phyloP scores from a whole-genome alignment of 2,888 invertebrate species.

The Hemicrepidius hirtus region DNA sequence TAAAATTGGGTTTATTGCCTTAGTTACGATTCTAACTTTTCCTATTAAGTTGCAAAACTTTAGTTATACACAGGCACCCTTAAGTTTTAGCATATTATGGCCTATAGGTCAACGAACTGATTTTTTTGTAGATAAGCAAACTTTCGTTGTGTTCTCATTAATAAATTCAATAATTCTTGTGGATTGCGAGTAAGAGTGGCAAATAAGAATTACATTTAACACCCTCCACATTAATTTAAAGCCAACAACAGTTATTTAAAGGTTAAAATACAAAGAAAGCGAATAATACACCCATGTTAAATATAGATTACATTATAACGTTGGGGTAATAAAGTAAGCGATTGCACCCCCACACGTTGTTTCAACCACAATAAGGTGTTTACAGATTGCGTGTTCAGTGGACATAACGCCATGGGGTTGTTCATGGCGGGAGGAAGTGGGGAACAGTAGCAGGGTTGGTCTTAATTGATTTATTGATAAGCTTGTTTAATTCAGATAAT shows the following conservation, averaged over 20 bases:
- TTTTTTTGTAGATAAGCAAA: neutral
- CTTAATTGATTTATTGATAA: constrained; percentile 62
- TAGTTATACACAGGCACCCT: too few species aligned
- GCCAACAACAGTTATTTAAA: constrained; percentile 34
- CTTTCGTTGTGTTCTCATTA: neutral
- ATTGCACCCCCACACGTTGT: constrained; percentile 56
- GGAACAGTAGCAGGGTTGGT: constrained; percentile 59
- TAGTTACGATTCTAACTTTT: too few species aligned
- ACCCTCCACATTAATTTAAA: constrained; percentile 34
- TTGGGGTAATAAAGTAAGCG: constrained; percentile 55
- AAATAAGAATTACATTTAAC: neutral
- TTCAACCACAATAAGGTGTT: constrained; percentile 60
- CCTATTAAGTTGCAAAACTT: too few species aligned
- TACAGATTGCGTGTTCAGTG: constrained; percentile 61
- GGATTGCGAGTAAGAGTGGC: neutral
- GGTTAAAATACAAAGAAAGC: constrained; percentile 28
- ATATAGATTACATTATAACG: constrained; percentile 45
- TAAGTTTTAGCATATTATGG: too few species aligned
- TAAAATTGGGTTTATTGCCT: too few species aligned
- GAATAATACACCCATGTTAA: constrained; percentile 48
- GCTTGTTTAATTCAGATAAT: constrained; percentile 58
- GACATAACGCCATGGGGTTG: constrained; percentile 60
- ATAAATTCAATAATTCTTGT: neutral
- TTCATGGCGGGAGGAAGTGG: constrained; percentile 54
- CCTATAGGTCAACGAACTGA: neutral